Conservation (phyloP, 2,113 vertebrate species). For the Anoplopoma fimbria region DNA sequence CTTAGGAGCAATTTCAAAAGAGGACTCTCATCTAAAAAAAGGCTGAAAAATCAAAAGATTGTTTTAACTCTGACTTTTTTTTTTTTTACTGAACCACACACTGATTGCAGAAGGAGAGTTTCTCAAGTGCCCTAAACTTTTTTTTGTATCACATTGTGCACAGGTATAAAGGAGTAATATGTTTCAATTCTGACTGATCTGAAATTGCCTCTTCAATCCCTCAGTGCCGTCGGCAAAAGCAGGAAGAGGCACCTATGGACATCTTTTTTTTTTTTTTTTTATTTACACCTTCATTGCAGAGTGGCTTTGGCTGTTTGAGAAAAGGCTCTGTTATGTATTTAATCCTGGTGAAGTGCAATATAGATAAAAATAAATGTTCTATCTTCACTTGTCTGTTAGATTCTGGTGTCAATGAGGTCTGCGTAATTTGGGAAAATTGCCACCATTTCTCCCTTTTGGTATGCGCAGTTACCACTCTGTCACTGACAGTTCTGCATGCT, state of each 20-base stretch:
- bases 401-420: slow-evolving; percentile 2
- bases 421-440: slow-evolving; percentile 21
- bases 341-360: slow-evolving; percentile 24
- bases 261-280: too few species aligned
- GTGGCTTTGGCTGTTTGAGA: background rate
- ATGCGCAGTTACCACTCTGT: background rate
- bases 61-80: background rate
- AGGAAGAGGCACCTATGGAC: slow-evolving; percentile 12
- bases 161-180: slow-evolving; percentile 15
- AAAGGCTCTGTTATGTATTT: slow-evolving; percentile 20
- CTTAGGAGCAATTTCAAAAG: background rate
- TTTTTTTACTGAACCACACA: background rate
- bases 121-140: background rate
- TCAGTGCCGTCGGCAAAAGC: slow-evolving; percentile 4
- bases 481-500: background rate
- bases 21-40: background rate
- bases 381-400: background rate
- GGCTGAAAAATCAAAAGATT: background rate
- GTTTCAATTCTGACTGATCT: slow-evolving; percentile 51
- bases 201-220: slow-evolving; percentile 40
- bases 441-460: background rate
- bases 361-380: slow-evolving; percentile 29
- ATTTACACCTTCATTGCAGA: slow-evolving; percentile 4
- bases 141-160: slow-evolving; percentile 21
- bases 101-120: background rate